Evolutionary conservation across 1,140 invertebrate genomes (phyloP), one percentile per base, ranked within the genome.

Genomic region (Penaeus chinensis): DNA sequence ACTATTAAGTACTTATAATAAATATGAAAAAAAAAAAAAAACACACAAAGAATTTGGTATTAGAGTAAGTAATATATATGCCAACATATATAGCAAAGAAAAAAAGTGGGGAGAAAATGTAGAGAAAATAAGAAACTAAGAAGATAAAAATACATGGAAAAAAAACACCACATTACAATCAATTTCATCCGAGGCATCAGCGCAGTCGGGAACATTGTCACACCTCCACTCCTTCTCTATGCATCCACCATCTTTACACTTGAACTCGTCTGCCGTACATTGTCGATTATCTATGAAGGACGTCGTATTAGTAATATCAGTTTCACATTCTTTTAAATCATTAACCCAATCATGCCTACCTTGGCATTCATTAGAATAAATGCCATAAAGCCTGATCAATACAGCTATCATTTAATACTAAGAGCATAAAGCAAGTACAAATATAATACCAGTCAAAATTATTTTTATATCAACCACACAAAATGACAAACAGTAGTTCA

Each of bases 171-270:
- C 81, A 89, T 84, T 85, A 90, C 92, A 93, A 76, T 91, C 78
- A 19, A 87, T 82, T 89, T 93, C 92, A 90, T 93, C 92, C 83
- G 90, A 91, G 0, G 90, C 90, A 89, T 92, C 91, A 22, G 80
- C 79, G 91, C 92, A 93, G 90, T 93, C 91, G n/a, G 88, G 78
- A 13, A 91, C 91, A 27, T 90, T 90, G 89, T 93, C 91, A 91
- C 92, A 93, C 32, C 76, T 78, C 81, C 90, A 90, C 0, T 42
- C 62, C 60, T 85, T 82, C 24, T 89, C 89, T 77, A 92, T 91
- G 90, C 92, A 93, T 32, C 71, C 63, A 27, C 90, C 90, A 84
- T 91, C 81, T 20, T 54, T 78, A 61, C 92, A 93, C 80, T 89
- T 88, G 87, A 92, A 92, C 82, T 92, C 84, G 63, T 89, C 74